Conservation (phyloP, 2,888 invertebrate genomes). For the Sepioteuthis lessoniana region DNA sequence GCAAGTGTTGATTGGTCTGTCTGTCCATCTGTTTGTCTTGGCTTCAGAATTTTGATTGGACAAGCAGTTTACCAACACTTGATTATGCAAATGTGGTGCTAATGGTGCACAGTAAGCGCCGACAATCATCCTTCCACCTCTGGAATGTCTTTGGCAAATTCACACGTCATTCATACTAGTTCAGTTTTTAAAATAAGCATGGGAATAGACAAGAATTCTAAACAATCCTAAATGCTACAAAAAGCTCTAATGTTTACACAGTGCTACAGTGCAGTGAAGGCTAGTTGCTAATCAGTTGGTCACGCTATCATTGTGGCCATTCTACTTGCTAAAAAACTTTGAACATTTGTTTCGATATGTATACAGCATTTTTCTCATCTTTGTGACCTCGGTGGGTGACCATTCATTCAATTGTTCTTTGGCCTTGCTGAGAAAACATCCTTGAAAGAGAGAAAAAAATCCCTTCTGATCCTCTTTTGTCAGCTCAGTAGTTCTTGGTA, state of each 20-base stretch:
- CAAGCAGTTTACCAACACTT: not conserved
- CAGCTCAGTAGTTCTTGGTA: conserved; percentile 44
- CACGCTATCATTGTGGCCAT: not conserved
- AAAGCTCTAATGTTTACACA: conserved; percentile 39
- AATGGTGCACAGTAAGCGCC: conserved; percentile 41
- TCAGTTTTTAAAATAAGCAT: conserved; percentile 48
- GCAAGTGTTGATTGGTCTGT: not conserved
- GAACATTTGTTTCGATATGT: conserved; percentile 46
- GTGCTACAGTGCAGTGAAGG: conserved; percentile 40
- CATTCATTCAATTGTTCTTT: conserved; percentile 36
- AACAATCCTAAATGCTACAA: conserved; percentile 14
- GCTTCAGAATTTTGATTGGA: not conserved
- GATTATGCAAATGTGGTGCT: conserved; percentile 43
- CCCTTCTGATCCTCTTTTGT: conserved; percentile 15
- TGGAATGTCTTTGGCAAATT: conserved; percentile 48
- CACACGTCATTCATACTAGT: conserved; percentile 25
- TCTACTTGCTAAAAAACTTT: conserved; percentile 42
- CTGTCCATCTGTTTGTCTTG: not conserved
- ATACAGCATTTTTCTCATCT: conserved; percentile 48
- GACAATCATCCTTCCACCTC: conserved; percentile 25
- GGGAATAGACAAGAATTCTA: conserved; percentile 47
- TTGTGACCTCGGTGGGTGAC: conserved; percentile 47
- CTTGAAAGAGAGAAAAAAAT: not conserved
- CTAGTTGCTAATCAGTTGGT: not conserved
- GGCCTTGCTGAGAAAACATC: conserved; percentile 36